These are phyloP conservation scores for Urechis unicinctus DNA, from an alignment of 2,888 invertebrate species.

Conservation along the genomic window DNA sequence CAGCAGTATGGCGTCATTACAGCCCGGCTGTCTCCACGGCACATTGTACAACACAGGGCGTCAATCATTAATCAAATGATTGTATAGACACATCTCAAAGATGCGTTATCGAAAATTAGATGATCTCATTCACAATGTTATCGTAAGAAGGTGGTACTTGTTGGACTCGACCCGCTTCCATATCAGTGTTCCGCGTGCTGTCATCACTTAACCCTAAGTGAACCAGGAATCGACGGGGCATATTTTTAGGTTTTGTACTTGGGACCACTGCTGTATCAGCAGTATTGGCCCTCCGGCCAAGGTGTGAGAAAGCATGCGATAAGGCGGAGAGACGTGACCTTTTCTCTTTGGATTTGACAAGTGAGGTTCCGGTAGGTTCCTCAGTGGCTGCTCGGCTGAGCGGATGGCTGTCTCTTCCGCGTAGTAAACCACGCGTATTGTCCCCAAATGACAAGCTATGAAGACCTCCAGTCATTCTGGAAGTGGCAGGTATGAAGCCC, in stretches of 20 bases:
- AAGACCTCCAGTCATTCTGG: background rate
- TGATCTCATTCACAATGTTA: background rate
- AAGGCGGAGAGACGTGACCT: slow-evolving; percentile 4
- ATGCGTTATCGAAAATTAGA: too few species aligned
- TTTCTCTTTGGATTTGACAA: slow-evolving; percentile 7
- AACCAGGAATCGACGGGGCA: background rate
- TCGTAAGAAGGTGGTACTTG: background rate
- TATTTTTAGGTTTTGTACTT: background rate
- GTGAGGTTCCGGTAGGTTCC: background rate
- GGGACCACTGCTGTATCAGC: background rate
- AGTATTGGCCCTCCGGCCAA: background rate
- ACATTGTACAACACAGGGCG: too few species aligned
- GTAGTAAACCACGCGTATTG: slow-evolving; percentile 1
- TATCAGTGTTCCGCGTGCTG: background rate
- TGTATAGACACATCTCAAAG: too few species aligned
- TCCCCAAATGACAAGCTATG: slow-evolving; percentile 2
- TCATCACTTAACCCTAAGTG: background rate
- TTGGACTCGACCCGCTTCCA: background rate
- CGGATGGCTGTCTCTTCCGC: background rate
- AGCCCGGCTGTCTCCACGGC: too few species aligned
- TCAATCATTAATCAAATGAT: too few species aligned
- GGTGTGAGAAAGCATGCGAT: slow-evolving; percentile 5
- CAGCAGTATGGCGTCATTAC: too few species aligned
- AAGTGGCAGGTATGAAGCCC: background rate
- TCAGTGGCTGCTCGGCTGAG: background rate